Evolutionary conservation across 23 tunicate species (phyloP).

Genomic region (Trididemnum nubilum): DNA sequence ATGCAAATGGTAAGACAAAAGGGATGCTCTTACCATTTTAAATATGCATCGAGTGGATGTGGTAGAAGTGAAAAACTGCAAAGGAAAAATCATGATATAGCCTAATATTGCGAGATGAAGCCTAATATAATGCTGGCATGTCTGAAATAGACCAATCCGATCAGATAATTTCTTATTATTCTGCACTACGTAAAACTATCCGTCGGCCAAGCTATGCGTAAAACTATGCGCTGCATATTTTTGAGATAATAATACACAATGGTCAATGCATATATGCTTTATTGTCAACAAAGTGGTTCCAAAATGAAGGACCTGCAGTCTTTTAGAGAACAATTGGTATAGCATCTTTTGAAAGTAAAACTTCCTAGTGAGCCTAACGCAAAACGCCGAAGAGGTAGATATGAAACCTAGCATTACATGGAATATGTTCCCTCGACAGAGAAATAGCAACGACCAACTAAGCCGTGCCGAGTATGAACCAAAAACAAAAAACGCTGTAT

Average conservation of each 20-base stretch:
- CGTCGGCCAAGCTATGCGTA: constrained; percentile 1
- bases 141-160: not conserved
- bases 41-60: not conserved
- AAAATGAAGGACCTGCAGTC: not conserved
- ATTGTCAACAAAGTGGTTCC: not conserved
- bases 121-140: constrained; percentile 1
- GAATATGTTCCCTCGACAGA: not conserved
- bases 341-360: not conserved
- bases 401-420: not conserved
- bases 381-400: not conserved
- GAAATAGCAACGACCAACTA: not conserved
- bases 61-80: not conserved
- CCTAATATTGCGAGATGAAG: not conserved
- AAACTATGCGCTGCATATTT: not conserved
- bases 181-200: not conserved
- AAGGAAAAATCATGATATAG: not conserved
- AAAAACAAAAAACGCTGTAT: not conserved
- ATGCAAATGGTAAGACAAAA: not conserved
- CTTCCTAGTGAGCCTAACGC: not conserved
- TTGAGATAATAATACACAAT: not conserved
- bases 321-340: not conserved
- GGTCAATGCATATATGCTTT: not conserved
- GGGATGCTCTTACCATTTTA: not conserved
- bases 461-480: constrained; percentile 1
- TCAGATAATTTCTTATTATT: not conserved